phyloP scores from a whole-genome alignment of 2,797 vertebrate genomes.

The Anguilla obscura region DNA sequence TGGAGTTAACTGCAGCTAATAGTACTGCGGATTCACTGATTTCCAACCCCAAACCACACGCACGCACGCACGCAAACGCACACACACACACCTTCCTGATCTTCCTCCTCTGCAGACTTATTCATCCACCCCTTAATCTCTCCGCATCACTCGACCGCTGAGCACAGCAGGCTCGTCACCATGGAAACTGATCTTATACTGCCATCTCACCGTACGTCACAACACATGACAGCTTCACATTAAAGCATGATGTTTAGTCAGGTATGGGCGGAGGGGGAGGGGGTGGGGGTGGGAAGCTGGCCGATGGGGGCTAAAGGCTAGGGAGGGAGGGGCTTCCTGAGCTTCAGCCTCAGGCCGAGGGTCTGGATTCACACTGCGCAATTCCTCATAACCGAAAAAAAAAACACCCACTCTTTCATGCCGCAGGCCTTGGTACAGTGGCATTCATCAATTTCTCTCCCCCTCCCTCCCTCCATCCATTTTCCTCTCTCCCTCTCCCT shows the following conservation, averaged over 20 bases:
- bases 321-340: not conserved
- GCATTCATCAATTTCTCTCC: not conserved
- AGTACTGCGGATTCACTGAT: not conserved
- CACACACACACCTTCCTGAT: not conserved
- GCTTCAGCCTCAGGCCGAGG: not conserved
- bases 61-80: not conserved
- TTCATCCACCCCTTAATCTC: constrained; percentile 30
- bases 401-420: not conserved
- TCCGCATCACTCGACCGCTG: constrained; percentile 42
- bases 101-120: not conserved
- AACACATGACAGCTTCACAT: constrained; percentile 25
- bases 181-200: constrained; percentile 56
- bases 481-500: not conserved
- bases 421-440: not conserved
- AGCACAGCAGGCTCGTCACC: constrained; percentile 52
- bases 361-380: not conserved
- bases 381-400: not conserved
- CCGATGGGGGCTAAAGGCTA: not conserved
- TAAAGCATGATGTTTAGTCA: not conserved
- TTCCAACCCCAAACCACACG: not conserved
- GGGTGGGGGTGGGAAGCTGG: not conserved
- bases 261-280: not conserved
- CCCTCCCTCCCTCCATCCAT: not conserved
- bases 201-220: constrained; percentile 49
- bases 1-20: not conserved